Evolutionary conservation across 1,140 invertebrate species (phyloP), one percentile per base, ranked within the genome.

Genomic region (Pseudomyrmex gracilis): DNA sequence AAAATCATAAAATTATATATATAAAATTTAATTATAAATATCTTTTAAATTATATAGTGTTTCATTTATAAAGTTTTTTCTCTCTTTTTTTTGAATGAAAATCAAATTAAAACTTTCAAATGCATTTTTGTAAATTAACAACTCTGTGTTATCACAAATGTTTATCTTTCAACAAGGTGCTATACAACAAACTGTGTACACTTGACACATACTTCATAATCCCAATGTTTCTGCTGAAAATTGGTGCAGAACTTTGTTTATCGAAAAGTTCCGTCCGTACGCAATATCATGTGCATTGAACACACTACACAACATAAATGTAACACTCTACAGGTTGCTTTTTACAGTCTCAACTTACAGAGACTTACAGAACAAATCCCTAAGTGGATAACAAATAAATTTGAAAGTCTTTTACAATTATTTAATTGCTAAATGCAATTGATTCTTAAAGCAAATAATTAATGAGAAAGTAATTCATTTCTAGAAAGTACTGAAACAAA

Each of bases 171-270:
- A 91, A 83, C 90, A 93, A 92, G 87, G 86, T 76, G 85, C 87
- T 90, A 90, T 92, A 91, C 90, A 93, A 93, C 91, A 93, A 93
- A 92, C 67, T 90, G 90, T 92, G 88, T 92, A 90, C 82, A 89
- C 73, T 90, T 85, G 90, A 92, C 90, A 92, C 84, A 88, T 82
- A 73, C 86, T 90, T 77, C 77, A 87, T 87, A 82, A 84, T 87
- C 85, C 73, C 57, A 20, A 73, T 74, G 64, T 84, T 74, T 74
- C 45, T 51, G 68, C 13, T 82, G 61, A 85, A 78, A 89, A 76
- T 73, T 66, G 86, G 43, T 34, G 34, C 80, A 61, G 82, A 83
- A 71, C 34, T 67, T 15, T 86, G 49, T 60, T 83, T 76, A 47
- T 71, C 13, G 58, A 84, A 63, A 53, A 82, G 83, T 57, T 57